Evolutionary conservation across 2,797 vertebrate genomes (phyloP).

Genomic region (Sphenopsis melanotis): DNA sequence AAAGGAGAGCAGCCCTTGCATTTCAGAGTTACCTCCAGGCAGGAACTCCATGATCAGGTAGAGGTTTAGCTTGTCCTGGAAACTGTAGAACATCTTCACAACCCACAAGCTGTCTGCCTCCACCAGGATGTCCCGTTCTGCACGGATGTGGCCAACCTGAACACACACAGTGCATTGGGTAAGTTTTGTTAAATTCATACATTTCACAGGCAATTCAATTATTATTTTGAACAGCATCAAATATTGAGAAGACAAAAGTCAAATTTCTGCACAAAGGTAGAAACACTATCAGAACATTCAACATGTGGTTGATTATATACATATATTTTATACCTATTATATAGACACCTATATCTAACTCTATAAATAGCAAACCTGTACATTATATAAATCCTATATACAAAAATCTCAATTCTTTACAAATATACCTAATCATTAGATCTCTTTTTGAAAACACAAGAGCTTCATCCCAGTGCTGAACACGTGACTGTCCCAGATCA

Average conservation of each 20-base stretch:
- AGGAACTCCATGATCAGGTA: constrained; percentile 99
- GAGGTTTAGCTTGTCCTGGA: constrained; percentile 99
- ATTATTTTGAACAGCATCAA: background rate
- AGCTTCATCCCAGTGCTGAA: background rate
- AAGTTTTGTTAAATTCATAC: background rate
- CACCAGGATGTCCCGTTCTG: constrained; percentile 95
- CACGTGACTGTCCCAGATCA: background rate
- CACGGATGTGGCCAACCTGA: constrained; percentile 96
- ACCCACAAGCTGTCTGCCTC: constrained; percentile 99
- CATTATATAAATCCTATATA: background rate
- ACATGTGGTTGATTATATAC: background rate
- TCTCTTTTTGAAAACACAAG: background rate
- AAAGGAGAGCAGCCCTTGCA: constrained; percentile 22
- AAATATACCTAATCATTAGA: background rate
- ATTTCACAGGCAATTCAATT: constrained; percentile 29
- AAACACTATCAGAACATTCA: background rate
- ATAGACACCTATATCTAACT: background rate
- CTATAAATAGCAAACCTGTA: background rate
- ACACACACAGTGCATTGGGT: background rate
- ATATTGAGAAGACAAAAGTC: background rate
- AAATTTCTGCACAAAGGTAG: background rate
- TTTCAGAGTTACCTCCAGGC: constrained; percentile 86
- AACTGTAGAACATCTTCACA: constrained; percentile 99
- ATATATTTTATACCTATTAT: background rate
- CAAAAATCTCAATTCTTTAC: background rate